Conservation (phyloP, 2,797 vertebrate genomes). For the Leucoraja ocellata region DNA sequence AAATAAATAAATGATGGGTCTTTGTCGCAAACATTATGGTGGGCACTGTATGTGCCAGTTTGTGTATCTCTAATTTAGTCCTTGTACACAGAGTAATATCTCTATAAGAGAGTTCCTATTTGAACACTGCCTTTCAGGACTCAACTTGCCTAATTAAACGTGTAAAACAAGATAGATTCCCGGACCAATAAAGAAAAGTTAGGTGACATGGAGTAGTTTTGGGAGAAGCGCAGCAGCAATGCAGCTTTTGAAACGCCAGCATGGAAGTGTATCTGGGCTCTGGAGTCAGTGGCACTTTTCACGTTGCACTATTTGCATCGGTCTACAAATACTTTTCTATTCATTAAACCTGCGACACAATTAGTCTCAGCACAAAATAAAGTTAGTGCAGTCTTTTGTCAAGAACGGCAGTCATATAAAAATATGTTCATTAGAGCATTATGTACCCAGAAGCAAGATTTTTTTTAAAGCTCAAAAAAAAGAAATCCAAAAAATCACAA, state of each 20-base stretch:
- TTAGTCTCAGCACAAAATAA: not conserved
- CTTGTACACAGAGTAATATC: not conserved
- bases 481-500: not conserved
- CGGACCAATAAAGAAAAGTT: not conserved
- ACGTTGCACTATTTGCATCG: not conserved
- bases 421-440: not conserved
- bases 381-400: not conserved
- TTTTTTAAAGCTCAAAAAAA: not conserved
- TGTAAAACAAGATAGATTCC: not conserved
- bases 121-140: not conserved
- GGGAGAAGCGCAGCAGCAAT: not conserved
- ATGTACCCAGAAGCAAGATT: not conserved
- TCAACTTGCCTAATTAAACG: not conserved
- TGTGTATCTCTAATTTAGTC: constrained; percentile 11
- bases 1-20: no score
- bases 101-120: not conserved
- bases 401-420: not conserved
- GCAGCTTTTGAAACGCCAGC: not conserved
- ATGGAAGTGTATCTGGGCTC: not conserved
- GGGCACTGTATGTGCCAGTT: not conserved
- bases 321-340: not conserved
- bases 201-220: not conserved
- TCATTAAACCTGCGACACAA: not conserved
- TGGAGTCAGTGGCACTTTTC: not conserved
- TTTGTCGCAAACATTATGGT: no score